phyloP scores from a whole-genome alignment of 2,113 vertebrate genomes.

The Lutjanus erythropterus region DNA sequence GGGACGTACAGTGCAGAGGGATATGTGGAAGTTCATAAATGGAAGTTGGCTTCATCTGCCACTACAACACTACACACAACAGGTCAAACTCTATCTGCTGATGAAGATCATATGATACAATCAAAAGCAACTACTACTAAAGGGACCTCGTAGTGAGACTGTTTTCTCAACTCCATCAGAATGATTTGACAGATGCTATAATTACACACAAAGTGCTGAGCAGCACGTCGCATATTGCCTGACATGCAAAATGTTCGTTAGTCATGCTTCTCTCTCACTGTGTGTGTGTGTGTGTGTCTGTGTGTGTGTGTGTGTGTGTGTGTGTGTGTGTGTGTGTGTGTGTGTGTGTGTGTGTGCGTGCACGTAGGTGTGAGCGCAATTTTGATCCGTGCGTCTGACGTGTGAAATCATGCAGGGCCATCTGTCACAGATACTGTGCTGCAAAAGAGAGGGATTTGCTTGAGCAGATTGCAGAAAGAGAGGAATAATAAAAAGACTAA shows the following conservation, averaged over 20 bases:
- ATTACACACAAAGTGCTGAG: not conserved
- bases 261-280: constrained; percentile 12
- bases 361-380: not conserved
- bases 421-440: constrained; percentile 64
- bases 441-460: constrained; percentile 43
- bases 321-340: not conserved
- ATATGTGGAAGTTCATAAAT: no score
- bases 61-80: no score
- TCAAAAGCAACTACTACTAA: not conserved
- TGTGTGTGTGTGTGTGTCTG: not conserved
- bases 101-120: not conserved
- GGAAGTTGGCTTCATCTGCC: no score
- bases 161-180: not conserved
- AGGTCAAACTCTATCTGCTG: no score
- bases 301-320: not conserved
- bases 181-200: not conserved
- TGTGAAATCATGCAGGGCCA: constrained; percentile 72
- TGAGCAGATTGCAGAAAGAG: constrained; percentile 43
- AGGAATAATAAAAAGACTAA: constrained; percentile 51
- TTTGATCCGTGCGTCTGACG: constrained; percentile 30
- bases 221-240: not conserved
- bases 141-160: not conserved
- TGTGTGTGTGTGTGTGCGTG: not conserved
- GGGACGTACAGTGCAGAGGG: no score
- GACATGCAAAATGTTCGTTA: constrained; percentile 19